phyloP scores from a whole-genome alignment of 2,797 vertebrate species.

The Phalanger gymnotis region DNA sequence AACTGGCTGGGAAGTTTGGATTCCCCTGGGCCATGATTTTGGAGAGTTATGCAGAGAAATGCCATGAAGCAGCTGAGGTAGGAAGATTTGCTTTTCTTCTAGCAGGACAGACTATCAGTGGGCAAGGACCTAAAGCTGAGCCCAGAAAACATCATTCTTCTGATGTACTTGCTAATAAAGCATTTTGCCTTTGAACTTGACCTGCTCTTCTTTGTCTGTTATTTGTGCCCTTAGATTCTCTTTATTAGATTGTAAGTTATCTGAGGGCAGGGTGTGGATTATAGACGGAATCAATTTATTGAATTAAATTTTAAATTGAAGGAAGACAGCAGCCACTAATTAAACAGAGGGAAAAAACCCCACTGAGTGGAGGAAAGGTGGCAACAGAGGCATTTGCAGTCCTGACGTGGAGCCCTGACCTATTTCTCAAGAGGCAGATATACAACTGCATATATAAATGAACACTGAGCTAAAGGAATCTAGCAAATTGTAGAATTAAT shows the following conservation, averaged over 20 bases:
- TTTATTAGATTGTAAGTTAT: not conserved
- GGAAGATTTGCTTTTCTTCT: not conserved
- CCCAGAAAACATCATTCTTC: not conserved
- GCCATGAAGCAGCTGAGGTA: not conserved
- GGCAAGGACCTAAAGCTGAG: not conserved
- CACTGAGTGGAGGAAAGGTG: not conserved
- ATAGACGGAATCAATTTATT: not conserved
- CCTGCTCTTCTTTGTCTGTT: not conserved
- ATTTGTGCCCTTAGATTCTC: not conserved
- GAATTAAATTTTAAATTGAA: not conserved
- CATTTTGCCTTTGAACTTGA: not conserved
- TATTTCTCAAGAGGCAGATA: not conserved
- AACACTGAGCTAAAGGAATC: constrained; percentile 21
- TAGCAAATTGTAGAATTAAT: constrained; percentile 1
- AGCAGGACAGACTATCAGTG: not conserved
- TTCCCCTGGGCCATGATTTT: constrained; percentile 4
- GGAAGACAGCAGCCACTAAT: not conserved
- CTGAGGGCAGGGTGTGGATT: not conserved
- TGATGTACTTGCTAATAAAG: not conserved
- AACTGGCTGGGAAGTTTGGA: not conserved
- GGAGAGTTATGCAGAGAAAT: not conserved
- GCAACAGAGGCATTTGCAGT: not conserved
- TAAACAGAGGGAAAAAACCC: not conserved
- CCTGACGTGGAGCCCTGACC: constrained; percentile 24
- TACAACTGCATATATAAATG: not conserved